phyloP scores from a whole-genome alignment of 2,113 vertebrate species.

The Dendropsophus ebraccatus region DNA sequence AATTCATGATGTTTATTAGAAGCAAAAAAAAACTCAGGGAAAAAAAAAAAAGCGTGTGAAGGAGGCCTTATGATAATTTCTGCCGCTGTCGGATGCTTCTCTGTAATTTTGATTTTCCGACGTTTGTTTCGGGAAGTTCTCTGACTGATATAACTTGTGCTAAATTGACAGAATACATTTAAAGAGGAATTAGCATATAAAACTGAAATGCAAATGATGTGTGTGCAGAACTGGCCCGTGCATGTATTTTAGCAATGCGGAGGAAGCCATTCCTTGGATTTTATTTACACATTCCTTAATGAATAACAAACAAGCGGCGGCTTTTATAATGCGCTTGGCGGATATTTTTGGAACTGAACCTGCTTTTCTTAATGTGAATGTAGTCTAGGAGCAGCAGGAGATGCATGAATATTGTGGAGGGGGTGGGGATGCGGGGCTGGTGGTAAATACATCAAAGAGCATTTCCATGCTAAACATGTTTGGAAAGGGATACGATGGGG shows the following conservation, averaged over 20 bases:
- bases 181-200: constrained; percentile 23
- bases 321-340: background rate
- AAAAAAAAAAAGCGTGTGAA: too few species aligned
- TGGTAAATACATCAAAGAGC: background rate
- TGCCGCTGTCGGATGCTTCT: background rate
- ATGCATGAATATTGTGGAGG: background rate
- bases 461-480: background rate
- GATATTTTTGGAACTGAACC: background rate
- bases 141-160: constrained; percentile 5
- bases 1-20: too few species aligned
- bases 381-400: background rate
- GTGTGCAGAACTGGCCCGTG: background rate
- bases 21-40: too few species aligned
- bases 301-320: constrained; percentile 7
- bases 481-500: background rate
- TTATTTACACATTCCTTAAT: constrained; percentile 28
- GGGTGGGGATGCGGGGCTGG: background rate
- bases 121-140: background rate
- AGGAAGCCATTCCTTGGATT: background rate
- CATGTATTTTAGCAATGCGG: background rate
- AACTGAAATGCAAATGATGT: constrained; percentile 34
- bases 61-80: background rate
- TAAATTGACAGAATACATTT: constrained; percentile 18
- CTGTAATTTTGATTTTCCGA: background rate
- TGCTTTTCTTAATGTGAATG: background rate